Evolutionary conservation across 2,888 invertebrate species (phyloP).

Genomic region (Drosophila koepferae): DNA sequence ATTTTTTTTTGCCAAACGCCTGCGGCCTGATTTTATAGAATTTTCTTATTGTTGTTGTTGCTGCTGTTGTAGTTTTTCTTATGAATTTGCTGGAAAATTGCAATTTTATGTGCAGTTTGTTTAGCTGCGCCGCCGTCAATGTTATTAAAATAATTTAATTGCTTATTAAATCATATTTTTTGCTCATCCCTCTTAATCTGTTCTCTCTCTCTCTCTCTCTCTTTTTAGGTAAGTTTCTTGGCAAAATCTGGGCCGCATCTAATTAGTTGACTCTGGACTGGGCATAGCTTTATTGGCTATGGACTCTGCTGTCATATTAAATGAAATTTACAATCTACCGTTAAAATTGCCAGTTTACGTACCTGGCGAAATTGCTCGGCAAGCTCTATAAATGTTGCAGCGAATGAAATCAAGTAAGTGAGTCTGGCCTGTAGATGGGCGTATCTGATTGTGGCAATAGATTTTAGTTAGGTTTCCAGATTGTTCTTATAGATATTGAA

Average conservation of each 20-base stretch:
- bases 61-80: constrained; percentile 57
- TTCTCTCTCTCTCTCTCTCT: constrained; percentile 18
- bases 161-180: constrained; percentile 73
- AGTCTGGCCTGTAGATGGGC: neutral
- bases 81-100: constrained; percentile 78
- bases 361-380: constrained; percentile 55
- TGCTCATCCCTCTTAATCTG: constrained; percentile 19
- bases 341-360: constrained; percentile 75
- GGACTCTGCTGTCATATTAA: constrained; percentile 69
- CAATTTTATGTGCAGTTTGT: constrained; percentile 78
- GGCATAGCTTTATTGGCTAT: constrained; percentile 62
- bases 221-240: constrained; percentile 66
- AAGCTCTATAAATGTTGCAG: constrained; percentile 43
- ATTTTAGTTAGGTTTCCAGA: too few species aligned
- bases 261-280: constrained; percentile 46
- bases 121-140: constrained; percentile 38
- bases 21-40: constrained; percentile 56
- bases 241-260: constrained; percentile 52
- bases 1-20: constrained; percentile 55
- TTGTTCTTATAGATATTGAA: neutral
- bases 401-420: neutral
- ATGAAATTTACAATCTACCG: constrained; percentile 76
- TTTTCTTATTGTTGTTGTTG: constrained; percentile 56
- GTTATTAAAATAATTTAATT: constrained; percentile 77
- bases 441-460: neutral